phyloP scores from a whole-genome alignment of 2,797 vertebrate genomes.

The Adelosebastes latens region DNA sequence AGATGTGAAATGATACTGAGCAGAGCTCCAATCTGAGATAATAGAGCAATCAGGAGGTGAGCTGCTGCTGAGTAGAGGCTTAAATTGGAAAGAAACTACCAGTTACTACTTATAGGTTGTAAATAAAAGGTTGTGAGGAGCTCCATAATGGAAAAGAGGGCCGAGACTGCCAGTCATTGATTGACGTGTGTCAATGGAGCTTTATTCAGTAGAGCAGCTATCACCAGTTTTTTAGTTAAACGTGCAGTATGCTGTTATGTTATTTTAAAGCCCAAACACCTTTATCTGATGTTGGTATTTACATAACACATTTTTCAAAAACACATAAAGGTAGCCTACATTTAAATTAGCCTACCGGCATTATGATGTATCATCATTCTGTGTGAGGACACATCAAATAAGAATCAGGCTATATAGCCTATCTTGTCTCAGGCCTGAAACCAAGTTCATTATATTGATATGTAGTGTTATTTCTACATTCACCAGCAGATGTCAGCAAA shows the following conservation, averaged over 20 bases:
- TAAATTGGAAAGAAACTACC: not conserved
- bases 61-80: not conserved
- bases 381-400: not conserved
- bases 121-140: not conserved
- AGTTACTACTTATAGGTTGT: not conserved
- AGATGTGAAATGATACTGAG: slow-evolving; percentile 3
- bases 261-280: not conserved
- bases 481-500: slow-evolving; percentile 65
- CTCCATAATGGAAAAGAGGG: not conserved
- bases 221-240: not conserved
- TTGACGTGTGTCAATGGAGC: not conserved
- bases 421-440: not conserved
- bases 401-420: not conserved
- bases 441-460: not conserved
- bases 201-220: not conserved
- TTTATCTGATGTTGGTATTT: not conserved
- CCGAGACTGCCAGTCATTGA: not conserved
- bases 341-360: not conserved
- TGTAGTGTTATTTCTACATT: not conserved
- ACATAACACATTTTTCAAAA: not conserved
- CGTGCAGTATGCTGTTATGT: not conserved
- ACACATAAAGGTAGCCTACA: not conserved
- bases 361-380: not conserved
- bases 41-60: slow-evolving; percentile 15
- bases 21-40: not conserved